phyloP scores from a whole-genome alignment of 2,888 invertebrate species.

The Carcina quercana region DNA sequence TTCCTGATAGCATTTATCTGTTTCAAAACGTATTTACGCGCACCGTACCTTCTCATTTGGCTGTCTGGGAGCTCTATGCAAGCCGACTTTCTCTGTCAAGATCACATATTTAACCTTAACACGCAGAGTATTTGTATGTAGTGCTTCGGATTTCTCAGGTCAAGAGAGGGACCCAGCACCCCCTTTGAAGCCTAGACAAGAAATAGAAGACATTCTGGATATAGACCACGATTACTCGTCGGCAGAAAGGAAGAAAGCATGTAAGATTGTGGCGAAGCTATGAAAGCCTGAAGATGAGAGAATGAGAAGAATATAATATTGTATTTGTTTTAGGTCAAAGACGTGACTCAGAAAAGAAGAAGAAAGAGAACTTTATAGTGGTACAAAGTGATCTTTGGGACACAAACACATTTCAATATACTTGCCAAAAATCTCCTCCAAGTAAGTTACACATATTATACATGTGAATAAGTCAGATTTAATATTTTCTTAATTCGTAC shows the following conservation, averaged over 20 bases:
- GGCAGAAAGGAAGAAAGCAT: slow-evolving; percentile 53
- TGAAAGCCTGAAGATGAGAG: no score
- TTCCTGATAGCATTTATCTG: no score
- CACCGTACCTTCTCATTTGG: no score
- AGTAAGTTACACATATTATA: slow-evolving; percentile 3
- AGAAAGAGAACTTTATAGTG: slow-evolving; percentile 77
- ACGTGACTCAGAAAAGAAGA: slow-evolving; percentile 62
- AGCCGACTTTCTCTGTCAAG: no score
- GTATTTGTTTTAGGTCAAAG: slow-evolving; percentile 49
- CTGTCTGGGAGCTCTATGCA: no score
- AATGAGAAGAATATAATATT: background rate
- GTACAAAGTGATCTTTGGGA: slow-evolving; percentile 81
- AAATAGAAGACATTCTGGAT: slow-evolving; percentile 63
- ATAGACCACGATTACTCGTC: slow-evolving; percentile 58
- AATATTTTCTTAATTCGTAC: background rate
- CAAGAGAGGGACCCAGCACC: slow-evolving; percentile 57
- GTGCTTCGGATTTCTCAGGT: no score
- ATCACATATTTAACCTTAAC: no score
- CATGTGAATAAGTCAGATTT: no score
- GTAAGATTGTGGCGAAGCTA: slow-evolving; percentile 28
- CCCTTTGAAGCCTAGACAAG: slow-evolving; percentile 46
- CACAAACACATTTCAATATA: slow-evolving; percentile 76
- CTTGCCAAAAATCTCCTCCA: slow-evolving; percentile 61
- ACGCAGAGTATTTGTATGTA: no score
- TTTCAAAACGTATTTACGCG: no score